phyloP scores from a whole-genome alignment of 2,113 vertebrate species.

The Nothocercus nigrocapillus region DNA sequence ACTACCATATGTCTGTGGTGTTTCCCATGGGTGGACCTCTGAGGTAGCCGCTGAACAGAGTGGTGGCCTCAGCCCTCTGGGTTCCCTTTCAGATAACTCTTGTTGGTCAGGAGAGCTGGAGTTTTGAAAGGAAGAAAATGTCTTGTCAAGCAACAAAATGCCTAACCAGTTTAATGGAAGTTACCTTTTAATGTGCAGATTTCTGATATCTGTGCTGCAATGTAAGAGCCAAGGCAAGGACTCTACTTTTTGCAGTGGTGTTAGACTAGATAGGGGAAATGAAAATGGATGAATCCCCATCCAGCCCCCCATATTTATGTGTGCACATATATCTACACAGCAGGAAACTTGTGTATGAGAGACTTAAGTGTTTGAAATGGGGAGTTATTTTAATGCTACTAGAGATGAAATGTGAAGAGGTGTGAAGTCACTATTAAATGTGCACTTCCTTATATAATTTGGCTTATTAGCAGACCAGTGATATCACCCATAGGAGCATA shows the following conservation, averaged over 20 bases:
- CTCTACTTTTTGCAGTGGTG: background rate
- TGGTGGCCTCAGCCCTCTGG: background rate
- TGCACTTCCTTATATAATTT: slow-evolving; percentile 21
- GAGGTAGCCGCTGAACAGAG: background rate
- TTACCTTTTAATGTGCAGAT: background rate
- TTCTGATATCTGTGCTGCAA: background rate
- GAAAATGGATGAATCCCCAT: background rate
- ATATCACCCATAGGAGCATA: background rate
- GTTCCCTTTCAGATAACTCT: background rate
- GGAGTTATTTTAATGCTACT: background rate
- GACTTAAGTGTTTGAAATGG: background rate
- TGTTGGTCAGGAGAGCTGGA: background rate
- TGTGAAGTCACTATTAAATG: background rate
- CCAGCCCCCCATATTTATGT: background rate
- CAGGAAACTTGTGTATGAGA: background rate
- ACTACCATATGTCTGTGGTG: background rate
- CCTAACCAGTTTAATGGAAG: background rate
- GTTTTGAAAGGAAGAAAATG: background rate
- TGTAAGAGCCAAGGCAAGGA: background rate
- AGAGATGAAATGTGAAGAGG: background rate
- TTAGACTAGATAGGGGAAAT: background rate
- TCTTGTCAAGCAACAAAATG: background rate
- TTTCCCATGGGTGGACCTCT: background rate
- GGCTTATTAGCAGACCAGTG: background rate
- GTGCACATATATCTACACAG: background rate